Evolutionary conservation across 2,113 vertebrate genomes (phyloP), one percentile per base, ranked within the genome.

Genomic region (Neotragus pygmaeus): DNA sequence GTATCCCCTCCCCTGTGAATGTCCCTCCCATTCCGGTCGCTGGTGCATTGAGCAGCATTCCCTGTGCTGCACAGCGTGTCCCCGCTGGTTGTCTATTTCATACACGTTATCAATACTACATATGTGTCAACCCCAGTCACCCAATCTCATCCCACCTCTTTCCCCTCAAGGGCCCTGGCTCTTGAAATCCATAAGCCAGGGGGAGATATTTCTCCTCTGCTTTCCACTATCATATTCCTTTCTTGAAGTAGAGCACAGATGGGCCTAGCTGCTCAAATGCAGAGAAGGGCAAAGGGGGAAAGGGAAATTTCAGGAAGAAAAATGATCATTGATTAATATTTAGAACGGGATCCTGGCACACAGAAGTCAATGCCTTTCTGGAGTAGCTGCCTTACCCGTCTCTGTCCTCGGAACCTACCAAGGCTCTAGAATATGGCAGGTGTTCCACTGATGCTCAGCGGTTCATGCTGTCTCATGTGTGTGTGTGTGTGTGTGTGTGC

Each of bases 321-420:
- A 39, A 25, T 3, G 49, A 62, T 36, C 55, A 9, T 10, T 30
- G 58, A 16, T 19, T 5, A 28, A 27, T 30, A 62, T 73, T 82
- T 90, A 57, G 91, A 53, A 28, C 0, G 2, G 13, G 25, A 45
- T 55, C 58, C 53, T 2, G 39, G 70, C 53, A 45, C 73, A 8
- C 21, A 4, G 0, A 10, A 12, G 47, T 3, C 33, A 28, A 0
- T 64, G 27, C 33, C 36, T 28, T 60, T 64, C 27, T 2, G 1
- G 73, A 30, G n/a, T 28, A 39, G 4, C 84, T 36, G 81, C 27
- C 19, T n/a, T 27, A 6, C 9, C n/a, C 25, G 2, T 21, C 70
- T 73, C 28, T 5, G 11, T 47, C 49, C 25, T 6, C 0, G 2
- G 43, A 58, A 15, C 55, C 36, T 15, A 5, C 16, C 5, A 2